Evolutionary conservation across 2,797 vertebrate species (phyloP).

Genomic region (Rousettus madagascariensis): DNA sequence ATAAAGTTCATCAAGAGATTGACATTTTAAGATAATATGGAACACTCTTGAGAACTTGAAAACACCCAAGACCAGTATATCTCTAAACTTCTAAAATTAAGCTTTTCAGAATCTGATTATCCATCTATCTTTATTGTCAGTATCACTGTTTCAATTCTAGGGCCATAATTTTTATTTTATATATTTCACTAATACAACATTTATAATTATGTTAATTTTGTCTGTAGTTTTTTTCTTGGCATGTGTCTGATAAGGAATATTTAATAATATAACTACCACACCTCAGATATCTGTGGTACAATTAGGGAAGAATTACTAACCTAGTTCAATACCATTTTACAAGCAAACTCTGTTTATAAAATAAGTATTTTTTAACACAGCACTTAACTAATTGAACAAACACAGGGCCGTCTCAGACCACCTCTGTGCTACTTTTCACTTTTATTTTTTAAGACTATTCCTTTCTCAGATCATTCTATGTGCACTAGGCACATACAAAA

Average conservation of each 20-base stretch:
- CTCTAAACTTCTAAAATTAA: neutral
- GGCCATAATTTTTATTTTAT: neutral
- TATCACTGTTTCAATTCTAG: neutral
- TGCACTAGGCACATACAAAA: neutral
- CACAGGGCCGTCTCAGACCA: neutral
- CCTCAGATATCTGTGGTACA: neutral
- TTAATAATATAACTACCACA: neutral
- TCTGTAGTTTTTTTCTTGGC: neutral
- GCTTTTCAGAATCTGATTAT: neutral
- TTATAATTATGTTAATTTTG: neutral
- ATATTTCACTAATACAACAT: neutral
- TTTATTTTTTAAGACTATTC: neutral
- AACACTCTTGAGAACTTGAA: neutral
- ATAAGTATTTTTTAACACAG: neutral
- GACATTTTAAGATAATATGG: neutral
- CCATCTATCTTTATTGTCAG: neutral
- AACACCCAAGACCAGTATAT: neutral
- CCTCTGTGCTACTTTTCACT: neutral
- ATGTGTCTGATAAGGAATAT: neutral
- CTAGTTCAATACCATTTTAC: neutral
- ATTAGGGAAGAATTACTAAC: neutral
- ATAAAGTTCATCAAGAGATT: neutral
- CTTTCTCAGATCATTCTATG: constrained; percentile 40
- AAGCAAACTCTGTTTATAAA: neutral
- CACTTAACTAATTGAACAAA: neutral